Evolutionary conservation across 2,797 vertebrate genomes (phyloP), one percentile per base, ranked within the genome.

Genomic region (Molossus alvarezi): DNA sequence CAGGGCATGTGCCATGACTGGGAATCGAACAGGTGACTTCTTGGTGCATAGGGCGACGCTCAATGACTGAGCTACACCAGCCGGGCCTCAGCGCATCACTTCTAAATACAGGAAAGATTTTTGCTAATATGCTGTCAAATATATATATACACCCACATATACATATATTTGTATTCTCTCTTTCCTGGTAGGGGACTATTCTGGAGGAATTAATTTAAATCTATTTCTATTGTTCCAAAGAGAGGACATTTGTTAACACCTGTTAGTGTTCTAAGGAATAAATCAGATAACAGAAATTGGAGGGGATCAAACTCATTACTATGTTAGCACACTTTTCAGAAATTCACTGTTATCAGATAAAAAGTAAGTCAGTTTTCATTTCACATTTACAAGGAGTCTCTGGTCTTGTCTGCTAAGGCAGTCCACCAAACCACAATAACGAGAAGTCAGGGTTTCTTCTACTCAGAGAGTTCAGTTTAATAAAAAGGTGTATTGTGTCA

Each of bases 191-290:
- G n/a, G 25, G 4, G 65, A 90, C 81, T 89, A 58, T 87, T 80
- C 73, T 82, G 33, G 23, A 81, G 85, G 27, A 96, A 77, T 90
- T 82, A 65, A 96, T 85, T 84, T 83, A 64, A 79, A 77, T 77
- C n/a, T 92, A 64, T 86, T 67, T 90, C 20, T 76, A 21, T 80
- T 89, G 96, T 72, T 82, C 57, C 93, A 93, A 67, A 91, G 27
- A 60, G 18, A 80, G 21, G 58, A 64, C 48, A 67, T 73, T 92
- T 62, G 33, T 88, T 88, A 91, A 80, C 18, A 69, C 11, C 33
- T 53, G 17, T 72, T 33, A 85, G 48, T 51, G 6, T 64, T 85
- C 41, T n/a, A 27, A 23, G 37, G 76, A 25, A 72, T 33, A 92
- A 91, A 81, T 91, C 69, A 58, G 51, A 81, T 79, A 93, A 60